Conservation (phyloP, 2,888 invertebrate genomes). For the Cantharis nigra region DNA sequence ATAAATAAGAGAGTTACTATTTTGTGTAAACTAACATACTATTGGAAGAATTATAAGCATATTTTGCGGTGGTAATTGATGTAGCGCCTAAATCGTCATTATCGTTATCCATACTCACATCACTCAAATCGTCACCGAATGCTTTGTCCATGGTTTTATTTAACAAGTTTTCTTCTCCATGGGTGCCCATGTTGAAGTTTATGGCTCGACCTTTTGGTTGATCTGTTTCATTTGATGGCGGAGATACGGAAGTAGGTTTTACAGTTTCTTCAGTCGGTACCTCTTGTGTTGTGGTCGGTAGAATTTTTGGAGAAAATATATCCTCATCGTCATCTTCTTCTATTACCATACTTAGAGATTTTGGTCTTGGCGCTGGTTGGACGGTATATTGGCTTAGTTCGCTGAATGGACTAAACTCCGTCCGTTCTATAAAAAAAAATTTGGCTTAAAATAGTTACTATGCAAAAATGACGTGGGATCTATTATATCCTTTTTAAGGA, state of each 20-base stretch:
- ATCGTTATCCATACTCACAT: slow-evolving; percentile 75
- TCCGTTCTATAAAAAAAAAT: neutral
- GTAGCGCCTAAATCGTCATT: slow-evolving; percentile 55
- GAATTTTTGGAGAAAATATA: slow-evolving; percentile 6
- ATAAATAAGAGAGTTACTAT: neutral
- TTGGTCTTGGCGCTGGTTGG: slow-evolving; percentile 39
- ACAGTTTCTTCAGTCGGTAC: slow-evolving; percentile 3
- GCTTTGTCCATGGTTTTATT: slow-evolving; percentile 33
- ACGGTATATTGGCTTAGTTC: slow-evolving; percentile 28
- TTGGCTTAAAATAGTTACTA: neutral
- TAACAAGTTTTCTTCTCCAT: slow-evolving; percentile 43
- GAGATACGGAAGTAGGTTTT: slow-evolving; percentile 1
- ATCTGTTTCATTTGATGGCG: slow-evolving; percentile 21
- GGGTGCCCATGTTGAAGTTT: slow-evolving; percentile 48
- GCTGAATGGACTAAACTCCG: neutral
- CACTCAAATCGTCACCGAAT: slow-evolving; percentile 68
- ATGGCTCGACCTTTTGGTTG: slow-evolving; percentile 50
- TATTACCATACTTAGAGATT: slow-evolving; percentile 46
- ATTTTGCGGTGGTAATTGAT: neutral
- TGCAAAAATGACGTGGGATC: neutral
- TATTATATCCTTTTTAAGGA: too few species aligned
- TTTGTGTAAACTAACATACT: neutral
- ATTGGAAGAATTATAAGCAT: neutral
- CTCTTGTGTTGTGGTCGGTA: slow-evolving; percentile 1
- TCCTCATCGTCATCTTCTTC: slow-evolving; percentile 42